Conservation (phyloP, 2,888 invertebrate genomes). For the Drosophila suboccidentalis region DNA sequence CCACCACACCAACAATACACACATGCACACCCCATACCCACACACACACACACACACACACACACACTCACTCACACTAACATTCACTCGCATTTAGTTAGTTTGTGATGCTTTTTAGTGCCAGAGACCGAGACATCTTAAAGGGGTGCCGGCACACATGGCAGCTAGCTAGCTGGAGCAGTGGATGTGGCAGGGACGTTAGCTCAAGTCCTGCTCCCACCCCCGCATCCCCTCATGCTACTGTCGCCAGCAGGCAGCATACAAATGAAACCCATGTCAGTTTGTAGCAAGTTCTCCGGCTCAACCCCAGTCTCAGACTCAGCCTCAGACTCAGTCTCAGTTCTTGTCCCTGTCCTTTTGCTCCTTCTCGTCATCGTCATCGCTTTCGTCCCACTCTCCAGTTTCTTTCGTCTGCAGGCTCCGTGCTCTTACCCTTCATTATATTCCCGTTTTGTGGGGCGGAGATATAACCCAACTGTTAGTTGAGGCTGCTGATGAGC, state of each 20-base stretch:
- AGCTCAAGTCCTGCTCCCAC: slow-evolving; percentile 20
- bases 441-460: slow-evolving; percentile 48
- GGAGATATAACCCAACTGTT: slow-evolving; percentile 23
- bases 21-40: slow-evolving; percentile 18
- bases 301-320: slow-evolving; percentile 2
- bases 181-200: slow-evolving; percentile 9
- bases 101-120: slow-evolving; percentile 78
- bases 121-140: slow-evolving; percentile 61
- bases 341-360: slow-evolving; percentile 12
- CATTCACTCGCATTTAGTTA: slow-evolving; percentile 69
- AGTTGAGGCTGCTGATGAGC: slow-evolving; percentile 63
- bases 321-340: neutral
- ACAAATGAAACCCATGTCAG: slow-evolving; percentile 80
- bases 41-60: slow-evolving; percentile 10
- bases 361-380: neutral
- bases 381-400: slow-evolving; percentile 5
- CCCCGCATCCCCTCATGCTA: neutral
- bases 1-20: slow-evolving; percentile 68
- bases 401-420: slow-evolving; percentile 19
- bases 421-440: slow-evolving; percentile 73
- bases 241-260: slow-evolving; percentile 79
- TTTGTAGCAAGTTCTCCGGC: slow-evolving; percentile 67
- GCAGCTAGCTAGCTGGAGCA: slow-evolving; percentile 28
- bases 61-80: slow-evolving; percentile 18
- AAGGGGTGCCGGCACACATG: slow-evolving; percentile 65